phyloP scores from a whole-genome alignment of 1,140 invertebrate species.

The Hycleus phaleratus region DNA sequence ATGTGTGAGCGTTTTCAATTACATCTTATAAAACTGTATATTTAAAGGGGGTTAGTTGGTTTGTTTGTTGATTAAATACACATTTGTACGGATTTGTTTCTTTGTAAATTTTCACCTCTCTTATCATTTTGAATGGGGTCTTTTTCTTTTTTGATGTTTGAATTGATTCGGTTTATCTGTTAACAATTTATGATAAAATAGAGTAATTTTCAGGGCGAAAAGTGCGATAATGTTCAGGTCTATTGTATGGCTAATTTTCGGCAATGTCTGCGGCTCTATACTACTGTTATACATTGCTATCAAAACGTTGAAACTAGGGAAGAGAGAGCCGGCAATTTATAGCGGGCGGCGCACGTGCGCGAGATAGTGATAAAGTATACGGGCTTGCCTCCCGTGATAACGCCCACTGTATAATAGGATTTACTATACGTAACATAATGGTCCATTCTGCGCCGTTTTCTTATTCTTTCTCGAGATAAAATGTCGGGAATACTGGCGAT shows the following conservation, averaged over 20 bases:
- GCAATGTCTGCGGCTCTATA: slow-evolving; percentile 22
- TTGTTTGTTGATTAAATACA: slow-evolving; percentile 26
- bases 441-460: slow-evolving; percentile 43
- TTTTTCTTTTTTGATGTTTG: slow-evolving; percentile 13
- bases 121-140: not conserved
- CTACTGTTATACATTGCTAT: no score
- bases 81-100: slow-evolving; percentile 31
- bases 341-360: slow-evolving; percentile 35
- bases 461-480: slow-evolving; percentile 44
- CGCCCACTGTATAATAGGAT: slow-evolving; percentile 43
- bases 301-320: slow-evolving; percentile 10
- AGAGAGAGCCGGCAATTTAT: slow-evolving; percentile 34
- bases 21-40: slow-evolving; percentile 24
- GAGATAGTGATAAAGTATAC: slow-evolving; percentile 38
- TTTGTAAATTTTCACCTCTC: no score
- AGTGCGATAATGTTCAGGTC: not conserved
- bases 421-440: slow-evolving; percentile 44
- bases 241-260: slow-evolving; percentile 29
- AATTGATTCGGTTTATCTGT: not conserved
- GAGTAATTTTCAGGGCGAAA: not conserved
- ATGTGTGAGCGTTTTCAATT: slow-evolving; percentile 33
- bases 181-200: not conserved
- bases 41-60: slow-evolving; percentile 12
- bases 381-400: slow-evolving; percentile 37
- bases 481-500: slow-evolving; percentile 40